Evolutionary conservation across 2,888 invertebrate species (phyloP).

Genomic region (Dexiosoma caninum): DNA sequence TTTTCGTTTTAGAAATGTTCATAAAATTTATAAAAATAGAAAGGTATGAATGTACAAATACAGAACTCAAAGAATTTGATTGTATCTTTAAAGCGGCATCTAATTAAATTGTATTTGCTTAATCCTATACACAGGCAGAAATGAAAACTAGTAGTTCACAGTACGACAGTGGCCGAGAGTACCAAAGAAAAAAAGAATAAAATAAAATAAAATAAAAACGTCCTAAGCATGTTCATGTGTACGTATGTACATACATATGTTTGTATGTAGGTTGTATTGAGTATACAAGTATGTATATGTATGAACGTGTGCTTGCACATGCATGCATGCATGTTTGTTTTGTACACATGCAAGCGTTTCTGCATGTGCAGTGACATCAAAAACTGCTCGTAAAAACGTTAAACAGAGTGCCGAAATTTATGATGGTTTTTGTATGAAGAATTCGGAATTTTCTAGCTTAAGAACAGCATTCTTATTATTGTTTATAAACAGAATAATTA

Average conservation of each 20-base stretch:
- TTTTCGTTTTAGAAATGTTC: constrained; percentile 25
- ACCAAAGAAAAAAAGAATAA: neutral
- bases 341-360: neutral
- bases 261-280: neutral
- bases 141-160: neutral
- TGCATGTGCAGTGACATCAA: neutral
- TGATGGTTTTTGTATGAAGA: no score
- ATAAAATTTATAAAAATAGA: constrained; percentile 50
- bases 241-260: neutral
- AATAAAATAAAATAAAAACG: constrained; percentile 1
- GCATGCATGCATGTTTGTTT: no score
- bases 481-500: no score
- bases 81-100: constrained; percentile 62
- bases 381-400: neutral
- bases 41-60: constrained; percentile 44
- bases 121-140: neutral
- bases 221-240: neutral
- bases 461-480: no score
- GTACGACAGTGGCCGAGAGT: constrained; percentile 46
- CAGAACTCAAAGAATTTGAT: constrained; percentile 47
- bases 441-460: no score
- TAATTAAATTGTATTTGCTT: constrained; percentile 58
- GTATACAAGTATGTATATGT: no score
- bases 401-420: no score
- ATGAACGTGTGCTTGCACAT: neutral